Base-by-base conservation (phyloP, 2,113 vertebrate species). In the Erythrocercus mccallii region DNA sequence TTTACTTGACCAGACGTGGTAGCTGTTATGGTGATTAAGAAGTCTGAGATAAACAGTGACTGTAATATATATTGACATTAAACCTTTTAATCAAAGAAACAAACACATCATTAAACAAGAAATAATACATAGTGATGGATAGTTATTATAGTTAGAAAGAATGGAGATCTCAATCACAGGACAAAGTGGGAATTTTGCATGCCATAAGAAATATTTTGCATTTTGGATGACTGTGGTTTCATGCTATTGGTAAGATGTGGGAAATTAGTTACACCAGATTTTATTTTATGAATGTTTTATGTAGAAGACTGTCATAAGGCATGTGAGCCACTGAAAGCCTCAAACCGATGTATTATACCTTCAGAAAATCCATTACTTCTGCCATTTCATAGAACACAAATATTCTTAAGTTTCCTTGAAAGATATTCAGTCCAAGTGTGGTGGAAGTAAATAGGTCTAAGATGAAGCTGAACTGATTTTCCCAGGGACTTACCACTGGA, bases 1-100 rank as follows among this genome's bases (percentile, higher is more conserved):
- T 94, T 96, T 96, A 88, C 51, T 95, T 96, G 92, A 92, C 68
- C 68, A 74, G 71, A 90, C 61, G 53, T 68, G 58, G 85, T 95
- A 42, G 35, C 64, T 64, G 23, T 80, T 86, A 54, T 4, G 9
- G 33, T 28, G 50, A 88, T 90, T 86, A 88, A 66, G 33, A 81
- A 60, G 25, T 15, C 79, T 27, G 60, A 86, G 82, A 83, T 74
- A 78, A 85, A 90, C 17, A 80, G 48, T 72, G 35, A 77, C 68
- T 71, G 42, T 37, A 83, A 93, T 28, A 71, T 66, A 81, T 27
- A 82, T 35, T 80, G 90, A 86, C 74, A 74, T 88, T 51, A 73
- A 94, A 94, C 62, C 31, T 11, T 83, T 86, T 70, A 88, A 94
- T 91, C 79, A 96, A 91, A 79, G 65, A 88, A 94, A 96, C 45